Conservation (phyloP, 2,797 vertebrate genomes). For the Neosilurus mollespiculum region DNA sequence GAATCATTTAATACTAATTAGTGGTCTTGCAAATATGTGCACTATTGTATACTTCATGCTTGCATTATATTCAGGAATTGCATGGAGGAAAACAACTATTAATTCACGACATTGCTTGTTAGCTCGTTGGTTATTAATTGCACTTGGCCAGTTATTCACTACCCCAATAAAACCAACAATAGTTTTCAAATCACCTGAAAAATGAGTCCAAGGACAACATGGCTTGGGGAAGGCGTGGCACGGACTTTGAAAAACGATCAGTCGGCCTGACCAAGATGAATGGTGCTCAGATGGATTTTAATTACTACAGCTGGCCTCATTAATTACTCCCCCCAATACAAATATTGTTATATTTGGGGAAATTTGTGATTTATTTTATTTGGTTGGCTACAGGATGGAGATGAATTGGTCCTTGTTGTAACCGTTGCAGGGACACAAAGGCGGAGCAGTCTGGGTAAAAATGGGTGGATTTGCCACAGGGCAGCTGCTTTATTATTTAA, state of each 20-base stretch:
- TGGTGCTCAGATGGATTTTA: conserved; percentile 99
- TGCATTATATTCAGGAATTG: conserved; percentile 27
- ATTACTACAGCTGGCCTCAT: conserved; percentile 99
- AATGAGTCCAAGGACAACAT: conserved; percentile 81
- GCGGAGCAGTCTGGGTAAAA: conserved; percentile 57
- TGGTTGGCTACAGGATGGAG: conserved; percentile 91
- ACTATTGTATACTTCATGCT: conserved; percentile 19
- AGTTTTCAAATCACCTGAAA: conserved; percentile 79
- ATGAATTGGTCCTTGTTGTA: conserved; percentile 93
- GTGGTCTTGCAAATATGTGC: conserved; percentile 30
- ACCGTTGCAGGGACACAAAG: conserved; percentile 77
- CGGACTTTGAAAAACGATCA: conserved; percentile 78
- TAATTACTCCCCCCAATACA: conserved; percentile 92
- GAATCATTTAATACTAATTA: conserved; percentile 50
- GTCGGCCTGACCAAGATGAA: conserved; percentile 95
- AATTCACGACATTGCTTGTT: conserved; percentile 53
- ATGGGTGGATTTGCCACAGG: conserved; percentile 65
- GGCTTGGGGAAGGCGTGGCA: conserved; percentile 79
- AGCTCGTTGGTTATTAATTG: conserved; percentile 70
- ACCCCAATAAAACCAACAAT: conserved; percentile 76
- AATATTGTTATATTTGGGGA: conserved; percentile 99
- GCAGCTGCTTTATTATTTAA: conserved; percentile 80
- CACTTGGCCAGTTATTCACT: conserved; percentile 67
- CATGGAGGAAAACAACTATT: conserved; percentile 49
- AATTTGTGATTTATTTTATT: conserved; percentile 99